These are phyloP conservation scores for Ondatra zibethicus DNA, from an alignment of 2,113 vertebrate genomes.

Conservation along the genomic window DNA sequence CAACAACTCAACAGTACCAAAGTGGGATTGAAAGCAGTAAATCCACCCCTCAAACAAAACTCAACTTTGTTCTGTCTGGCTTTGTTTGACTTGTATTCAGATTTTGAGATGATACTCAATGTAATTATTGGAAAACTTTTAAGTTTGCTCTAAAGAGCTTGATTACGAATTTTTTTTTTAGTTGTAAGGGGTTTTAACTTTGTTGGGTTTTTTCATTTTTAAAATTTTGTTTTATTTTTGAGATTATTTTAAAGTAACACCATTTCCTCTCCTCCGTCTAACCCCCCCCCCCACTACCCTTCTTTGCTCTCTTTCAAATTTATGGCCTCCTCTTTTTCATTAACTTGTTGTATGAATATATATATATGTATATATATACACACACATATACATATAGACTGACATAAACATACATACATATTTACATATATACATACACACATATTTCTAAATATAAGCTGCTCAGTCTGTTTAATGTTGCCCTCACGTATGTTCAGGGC, in stretches of 20 bases:
- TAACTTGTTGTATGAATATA: neutral
- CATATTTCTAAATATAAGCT: neutral
- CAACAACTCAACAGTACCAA: neutral
- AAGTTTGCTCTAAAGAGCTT: neutral
- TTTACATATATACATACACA: neutral
- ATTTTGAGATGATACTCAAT: neutral
- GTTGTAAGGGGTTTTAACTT: neutral
- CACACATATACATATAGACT: accelerated
- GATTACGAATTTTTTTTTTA: neutral
- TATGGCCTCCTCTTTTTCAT: neutral
- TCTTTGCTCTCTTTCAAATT: neutral
- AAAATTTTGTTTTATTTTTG: neutral
- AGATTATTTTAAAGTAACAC: neutral
- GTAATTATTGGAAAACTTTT: neutral
- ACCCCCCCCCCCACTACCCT: neutral
- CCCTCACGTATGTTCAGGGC: neutral
- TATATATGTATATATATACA: neutral
- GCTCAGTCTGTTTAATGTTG: neutral
- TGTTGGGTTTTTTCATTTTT: neutral
- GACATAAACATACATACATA: neutral
- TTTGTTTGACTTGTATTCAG: neutral
- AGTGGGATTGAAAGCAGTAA: neutral
- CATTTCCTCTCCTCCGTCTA: neutral
- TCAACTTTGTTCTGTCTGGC: neutral
- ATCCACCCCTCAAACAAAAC: neutral